A percentile compares a stretch with the other conserved stretches of the same genome.
Conservation (phyloP, 64 coral and sea anemone genomes). For the Pocillopora damicornis region DNA sequence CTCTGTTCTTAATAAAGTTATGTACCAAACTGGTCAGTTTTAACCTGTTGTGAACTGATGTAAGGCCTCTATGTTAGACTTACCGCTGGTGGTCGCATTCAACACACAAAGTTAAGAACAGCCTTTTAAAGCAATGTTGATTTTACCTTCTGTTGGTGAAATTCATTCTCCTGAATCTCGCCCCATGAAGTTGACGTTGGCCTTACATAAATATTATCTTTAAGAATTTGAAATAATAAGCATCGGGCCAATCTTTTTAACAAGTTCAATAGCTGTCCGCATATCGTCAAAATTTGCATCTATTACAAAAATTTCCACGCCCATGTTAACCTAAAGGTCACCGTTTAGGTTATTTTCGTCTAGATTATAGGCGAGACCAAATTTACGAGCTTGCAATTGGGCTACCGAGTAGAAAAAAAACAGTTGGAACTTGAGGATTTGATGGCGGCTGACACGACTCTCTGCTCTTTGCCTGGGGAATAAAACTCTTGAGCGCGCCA, state of each 20-base stretch:
- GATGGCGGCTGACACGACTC: not conserved
- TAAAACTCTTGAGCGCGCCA: not conserved
- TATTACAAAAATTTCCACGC: constrained; percentile 5
- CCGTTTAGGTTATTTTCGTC: not conserved
- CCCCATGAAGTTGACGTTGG: not conserved
- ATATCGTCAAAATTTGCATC: constrained; percentile 35
- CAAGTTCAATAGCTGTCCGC: not conserved
- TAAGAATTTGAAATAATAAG: constrained; percentile 30
- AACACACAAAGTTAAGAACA: not conserved
- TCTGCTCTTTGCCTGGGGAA: not conserved
- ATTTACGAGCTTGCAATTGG: not conserved
- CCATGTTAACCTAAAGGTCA: not conserved
- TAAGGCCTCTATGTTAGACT: not conserved
- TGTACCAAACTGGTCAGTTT: not conserved
- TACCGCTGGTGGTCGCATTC: not conserved
- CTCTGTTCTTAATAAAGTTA: not conserved
- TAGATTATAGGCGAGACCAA: not conserved
- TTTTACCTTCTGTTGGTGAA: not conserved
- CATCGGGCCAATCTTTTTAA: constrained; percentile 30
- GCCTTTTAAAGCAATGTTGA: not conserved
- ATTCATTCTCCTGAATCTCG: not conserved
- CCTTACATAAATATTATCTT: constrained; percentile 35
- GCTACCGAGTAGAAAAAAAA: not conserved
- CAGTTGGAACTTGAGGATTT: not conserved
- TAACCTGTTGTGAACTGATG: not conserved